phyloP scores from a whole-genome alignment of 30 jellyfish, hydroid and myxozoan species.

The Turritopsis rubra region DNA sequence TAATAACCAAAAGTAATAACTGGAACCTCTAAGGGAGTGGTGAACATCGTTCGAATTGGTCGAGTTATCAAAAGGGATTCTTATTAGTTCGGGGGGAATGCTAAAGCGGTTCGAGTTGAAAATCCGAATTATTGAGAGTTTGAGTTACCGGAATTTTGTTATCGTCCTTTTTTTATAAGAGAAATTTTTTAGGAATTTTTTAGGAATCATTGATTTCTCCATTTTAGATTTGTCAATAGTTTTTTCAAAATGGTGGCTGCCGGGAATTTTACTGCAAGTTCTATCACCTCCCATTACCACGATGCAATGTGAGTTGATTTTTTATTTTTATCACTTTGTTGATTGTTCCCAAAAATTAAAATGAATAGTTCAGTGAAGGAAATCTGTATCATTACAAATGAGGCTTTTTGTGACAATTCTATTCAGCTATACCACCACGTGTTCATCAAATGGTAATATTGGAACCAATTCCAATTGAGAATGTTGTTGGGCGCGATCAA shows the following conservation, averaged over 20 bases:
- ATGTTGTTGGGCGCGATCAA: conserved; percentile 23
- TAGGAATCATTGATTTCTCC: not conserved
- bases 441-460: conserved; percentile 24
- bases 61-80: too few species aligned
- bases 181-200: too few species aligned
- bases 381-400: not conserved
- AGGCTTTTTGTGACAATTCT: not conserved
- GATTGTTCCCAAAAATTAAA: not conserved
- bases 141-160: too few species aligned
- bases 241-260: not conserved
- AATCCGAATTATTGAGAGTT: too few species aligned
- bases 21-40: too few species aligned
- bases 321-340: not conserved
- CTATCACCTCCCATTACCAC: not conserved
- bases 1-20: too few species aligned
- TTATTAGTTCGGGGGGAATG: too few species aligned
- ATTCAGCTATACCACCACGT: conserved; percentile 28
- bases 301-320: not conserved
- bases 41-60: too few species aligned
- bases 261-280: not conserved
- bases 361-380: not conserved
- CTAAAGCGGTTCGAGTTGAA: too few species aligned
- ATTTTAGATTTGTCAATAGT: not conserved
- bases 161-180: too few species aligned
- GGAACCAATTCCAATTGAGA: conserved; percentile 40